These are phyloP conservation scores for Rhyacophila evoluta DNA, from an alignment of 2,888 invertebrate genomes.

Conservation along the genomic window DNA sequence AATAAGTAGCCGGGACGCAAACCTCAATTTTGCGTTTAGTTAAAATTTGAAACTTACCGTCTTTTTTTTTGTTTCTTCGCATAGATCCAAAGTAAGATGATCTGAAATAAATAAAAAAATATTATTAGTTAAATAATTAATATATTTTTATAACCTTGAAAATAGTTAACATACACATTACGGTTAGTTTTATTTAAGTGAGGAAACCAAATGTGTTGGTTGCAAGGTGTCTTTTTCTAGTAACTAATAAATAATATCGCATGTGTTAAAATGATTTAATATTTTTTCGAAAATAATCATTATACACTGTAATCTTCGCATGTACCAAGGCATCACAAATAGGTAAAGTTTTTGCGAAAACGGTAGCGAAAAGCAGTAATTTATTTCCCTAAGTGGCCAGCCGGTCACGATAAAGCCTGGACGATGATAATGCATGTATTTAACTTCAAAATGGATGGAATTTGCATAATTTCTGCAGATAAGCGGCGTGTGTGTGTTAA, in stretches of 20 bases:
- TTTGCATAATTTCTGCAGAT: constrained; percentile 29
- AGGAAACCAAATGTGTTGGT: too few relatives aligned
- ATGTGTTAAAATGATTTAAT: background rate
- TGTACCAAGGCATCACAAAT: background rate
- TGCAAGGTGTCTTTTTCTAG: too few relatives aligned
- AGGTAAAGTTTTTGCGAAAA: background rate
- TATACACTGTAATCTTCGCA: background rate
- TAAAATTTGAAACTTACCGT: background rate
- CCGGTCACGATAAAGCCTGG: constrained; percentile 17
- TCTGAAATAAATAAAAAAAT: constrained; percentile 32
- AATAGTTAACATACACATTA: too few relatives aligned
- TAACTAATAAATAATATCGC: background rate
- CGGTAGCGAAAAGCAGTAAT: constrained; percentile 14
- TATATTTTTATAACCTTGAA: too few relatives aligned
- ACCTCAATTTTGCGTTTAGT: background rate
- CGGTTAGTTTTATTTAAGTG: too few relatives aligned
- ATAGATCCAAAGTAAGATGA: background rate
- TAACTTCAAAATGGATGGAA: constrained; percentile 1
- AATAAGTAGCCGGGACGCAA: constrained; percentile 33
- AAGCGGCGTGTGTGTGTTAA: background rate
- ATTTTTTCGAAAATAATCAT: background rate
- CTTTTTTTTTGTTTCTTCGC: background rate
- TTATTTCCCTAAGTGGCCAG: constrained; percentile 1
- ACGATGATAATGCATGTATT: constrained; percentile 26
- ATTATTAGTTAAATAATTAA: too few relatives aligned